These are phyloP conservation scores for Drosophila gaucha DNA, from an alignment of 2,888 invertebrate species.

Conservation along the genomic window DNA sequence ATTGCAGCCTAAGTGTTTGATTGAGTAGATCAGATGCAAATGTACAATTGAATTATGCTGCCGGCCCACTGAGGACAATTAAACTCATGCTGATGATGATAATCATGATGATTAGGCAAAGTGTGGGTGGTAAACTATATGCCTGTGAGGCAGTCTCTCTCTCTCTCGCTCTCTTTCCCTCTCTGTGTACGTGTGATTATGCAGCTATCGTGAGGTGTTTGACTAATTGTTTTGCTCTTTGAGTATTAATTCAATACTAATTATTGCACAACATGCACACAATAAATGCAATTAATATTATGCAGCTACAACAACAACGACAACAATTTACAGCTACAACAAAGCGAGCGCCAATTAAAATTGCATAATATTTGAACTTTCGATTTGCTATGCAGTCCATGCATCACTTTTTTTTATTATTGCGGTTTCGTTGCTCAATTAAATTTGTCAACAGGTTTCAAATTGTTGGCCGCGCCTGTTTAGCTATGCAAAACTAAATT, in stretches of 20 bases:
- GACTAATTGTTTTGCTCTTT: conserved; percentile 70
- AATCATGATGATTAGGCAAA: conserved; percentile 1
- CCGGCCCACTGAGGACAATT: conserved; percentile 6
- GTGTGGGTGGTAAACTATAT: conserved; percentile 5
- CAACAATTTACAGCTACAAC: conserved; percentile 16
- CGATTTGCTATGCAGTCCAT: conserved; percentile 22
- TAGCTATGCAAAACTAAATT: conserved; percentile 48
- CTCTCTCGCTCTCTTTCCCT: neutral
- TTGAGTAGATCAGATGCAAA: conserved; percentile 46
- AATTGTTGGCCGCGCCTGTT: conserved; percentile 17
- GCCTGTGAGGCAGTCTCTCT: neutral
- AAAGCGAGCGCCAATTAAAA: conserved; percentile 53
- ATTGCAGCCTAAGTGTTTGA: conserved; percentile 63
- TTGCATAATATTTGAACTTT: conserved; percentile 44
- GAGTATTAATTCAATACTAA: conserved; percentile 74
- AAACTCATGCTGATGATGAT: conserved; percentile 4
- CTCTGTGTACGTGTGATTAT: neutral
- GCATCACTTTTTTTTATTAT: neutral
- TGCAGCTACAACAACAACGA: conserved; percentile 27
- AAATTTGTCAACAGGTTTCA: conserved; percentile 39
- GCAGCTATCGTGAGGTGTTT: conserved; percentile 41
- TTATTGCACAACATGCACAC: conserved; percentile 63
- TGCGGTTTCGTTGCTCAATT: conserved; percentile 44
- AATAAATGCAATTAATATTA: conserved; percentile 69
- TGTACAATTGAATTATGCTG: conserved; percentile 60